Evolutionary conservation across 2,797 vertebrate genomes (phyloP), one percentile per base, ranked within the genome.

Genomic region (Taeniopygia guttata): DNA sequence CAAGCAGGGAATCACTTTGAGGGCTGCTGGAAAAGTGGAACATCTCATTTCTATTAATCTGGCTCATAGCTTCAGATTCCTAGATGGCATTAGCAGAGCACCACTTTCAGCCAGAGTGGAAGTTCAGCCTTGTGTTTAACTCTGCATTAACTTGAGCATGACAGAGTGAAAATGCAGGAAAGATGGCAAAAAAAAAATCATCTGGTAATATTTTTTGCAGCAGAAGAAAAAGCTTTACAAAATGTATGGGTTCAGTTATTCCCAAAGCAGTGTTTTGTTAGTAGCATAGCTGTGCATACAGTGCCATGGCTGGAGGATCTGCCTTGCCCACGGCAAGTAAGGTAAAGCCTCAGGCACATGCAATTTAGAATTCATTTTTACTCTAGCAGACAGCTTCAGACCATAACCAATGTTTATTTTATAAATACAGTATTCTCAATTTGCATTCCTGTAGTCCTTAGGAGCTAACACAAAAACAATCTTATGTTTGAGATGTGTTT

Each of bases 321-420:
- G 95, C 91, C 96, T 97, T 95, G 95, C 97, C 94, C 93, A 95
- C 64, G 66, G 97, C 96, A 96, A 97, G 94, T 89, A 94, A 95
- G 90, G 88, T 96, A 95, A 97, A 96, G 94, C 89, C 94, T 95
- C 68, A 90, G 94, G 97, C 94, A 93, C 79, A 92, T 42, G 76
- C 67, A 94, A 97, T 96, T 97, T 97, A 95, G 95, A 95, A 96
- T 97, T 96, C 96, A 96, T 95, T 95, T 96, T 88, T 87, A 91
- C 91, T 92, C 62, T 16, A 87, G 94, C 92, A 92, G 72, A 86
- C 84, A 86, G 94, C 87, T 97, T 94, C 94, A 96, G 82, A 85
- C 72, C 68, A 80, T 78, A 84, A 95, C 91, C 94, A 95, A 92
- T 95, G 95, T 96, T 95, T 96, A 93, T 95, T 97, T 95, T 89